These are phyloP conservation scores for Onchidella celtica DNA, from an alignment of 2,888 invertebrate genomes.

Conservation along the genomic window DNA sequence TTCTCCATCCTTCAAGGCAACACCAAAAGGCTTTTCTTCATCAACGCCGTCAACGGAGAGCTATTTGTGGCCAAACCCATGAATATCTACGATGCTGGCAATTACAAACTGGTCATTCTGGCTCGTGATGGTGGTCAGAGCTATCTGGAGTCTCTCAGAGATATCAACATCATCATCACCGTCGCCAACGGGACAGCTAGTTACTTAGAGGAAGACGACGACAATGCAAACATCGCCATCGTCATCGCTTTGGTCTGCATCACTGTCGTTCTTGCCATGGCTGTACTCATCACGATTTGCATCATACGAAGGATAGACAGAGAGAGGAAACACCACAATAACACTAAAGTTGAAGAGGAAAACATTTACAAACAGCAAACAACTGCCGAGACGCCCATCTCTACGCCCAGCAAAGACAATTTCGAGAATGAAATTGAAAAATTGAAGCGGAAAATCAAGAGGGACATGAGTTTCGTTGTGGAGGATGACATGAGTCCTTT, in stretches of 20 bases:
- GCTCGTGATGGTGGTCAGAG: slow-evolving; percentile 65
- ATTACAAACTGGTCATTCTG: slow-evolving; percentile 65
- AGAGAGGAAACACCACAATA: slow-evolving; percentile 55
- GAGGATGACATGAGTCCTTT: slow-evolving; percentile 61
- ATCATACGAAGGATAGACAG: slow-evolving; percentile 65
- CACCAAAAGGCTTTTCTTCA: slow-evolving; percentile 79
- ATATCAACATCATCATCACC: slow-evolving; percentile 61
- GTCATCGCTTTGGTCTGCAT: slow-evolving; percentile 70
- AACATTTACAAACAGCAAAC: slow-evolving; percentile 53
- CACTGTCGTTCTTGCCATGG: slow-evolving; percentile 64
- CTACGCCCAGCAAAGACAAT: slow-evolving; percentile 25
- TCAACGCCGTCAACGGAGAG: slow-evolving; percentile 79
- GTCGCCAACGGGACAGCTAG: slow-evolving; percentile 61
- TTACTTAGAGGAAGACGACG: slow-evolving; percentile 32
- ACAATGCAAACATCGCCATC: slow-evolving; percentile 66
- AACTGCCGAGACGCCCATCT: background rate
- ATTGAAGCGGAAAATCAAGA: slow-evolving; percentile 66
- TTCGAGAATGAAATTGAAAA: slow-evolving; percentile 62
- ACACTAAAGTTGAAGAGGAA: slow-evolving; percentile 55
- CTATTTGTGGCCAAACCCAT: slow-evolving; percentile 71
- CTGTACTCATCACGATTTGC: slow-evolving; percentile 68
- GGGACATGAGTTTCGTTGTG: slow-evolving; percentile 70
- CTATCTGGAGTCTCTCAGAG: slow-evolving; percentile 59
- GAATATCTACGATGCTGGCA: slow-evolving; percentile 60
- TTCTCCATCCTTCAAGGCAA: slow-evolving; percentile 75